Evolutionary conservation across 2,888 invertebrate genomes (phyloP).

Genomic region (Phaedon cochleariae): DNA sequence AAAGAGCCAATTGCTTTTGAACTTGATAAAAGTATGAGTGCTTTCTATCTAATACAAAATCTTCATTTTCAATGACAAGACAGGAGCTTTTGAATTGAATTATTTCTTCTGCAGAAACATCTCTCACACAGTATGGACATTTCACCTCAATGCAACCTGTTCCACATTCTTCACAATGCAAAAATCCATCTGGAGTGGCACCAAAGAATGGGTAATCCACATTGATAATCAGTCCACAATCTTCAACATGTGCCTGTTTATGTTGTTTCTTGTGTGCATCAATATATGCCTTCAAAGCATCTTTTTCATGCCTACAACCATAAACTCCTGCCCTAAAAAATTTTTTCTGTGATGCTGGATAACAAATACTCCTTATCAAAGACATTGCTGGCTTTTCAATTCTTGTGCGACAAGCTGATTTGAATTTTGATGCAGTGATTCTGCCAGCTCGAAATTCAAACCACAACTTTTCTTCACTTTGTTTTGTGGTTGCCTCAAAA

Average conservation of each 20-base stretch:
- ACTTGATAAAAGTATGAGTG: background rate
- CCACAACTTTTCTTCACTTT: constrained; percentile 2
- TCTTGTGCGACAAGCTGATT: background rate
- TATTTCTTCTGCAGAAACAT: constrained; percentile 11
- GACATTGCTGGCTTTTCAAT: constrained; percentile 11
- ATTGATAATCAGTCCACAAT: constrained; percentile 2
- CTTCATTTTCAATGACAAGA: background rate
- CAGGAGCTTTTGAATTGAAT: background rate
- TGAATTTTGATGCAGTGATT: constrained; percentile 6
- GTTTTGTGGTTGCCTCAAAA: constrained; percentile 1
- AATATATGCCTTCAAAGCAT: background rate
- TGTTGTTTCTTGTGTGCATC: background rate
- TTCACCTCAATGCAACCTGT: constrained; percentile 26
- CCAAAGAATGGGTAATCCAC: constrained; percentile 10
- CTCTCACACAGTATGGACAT: constrained; percentile 22
- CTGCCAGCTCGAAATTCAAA: background rate
- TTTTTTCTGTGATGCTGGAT: constrained; percentile 1
- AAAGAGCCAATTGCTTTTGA: background rate
- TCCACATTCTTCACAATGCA: constrained; percentile 24
- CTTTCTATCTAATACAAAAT: background rate
- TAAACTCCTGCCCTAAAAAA: constrained; percentile 12
- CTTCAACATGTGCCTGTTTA: background rate
- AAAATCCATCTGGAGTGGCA: constrained; percentile 23
- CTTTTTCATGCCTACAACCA: constrained; percentile 16
- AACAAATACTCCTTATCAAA: constrained; percentile 16